Conservation (phyloP, 2,888 invertebrate genomes). For the Parnassius apollo region DNA sequence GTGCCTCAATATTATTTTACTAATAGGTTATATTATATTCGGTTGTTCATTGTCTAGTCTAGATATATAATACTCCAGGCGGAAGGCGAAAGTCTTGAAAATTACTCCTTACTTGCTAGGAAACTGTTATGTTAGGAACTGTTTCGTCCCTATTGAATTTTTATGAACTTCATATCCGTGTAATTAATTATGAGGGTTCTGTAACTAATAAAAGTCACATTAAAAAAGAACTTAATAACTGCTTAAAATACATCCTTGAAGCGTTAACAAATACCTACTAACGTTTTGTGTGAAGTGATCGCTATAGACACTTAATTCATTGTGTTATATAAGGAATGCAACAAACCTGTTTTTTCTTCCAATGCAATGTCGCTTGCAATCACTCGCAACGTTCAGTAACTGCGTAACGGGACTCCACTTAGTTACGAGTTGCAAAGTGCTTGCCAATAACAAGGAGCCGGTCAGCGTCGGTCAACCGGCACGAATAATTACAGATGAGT, state of each 20-base stretch:
- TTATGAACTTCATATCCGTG: too few species aligned
- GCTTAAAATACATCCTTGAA: too few species aligned
- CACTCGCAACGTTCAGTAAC: slow-evolving; percentile 26
- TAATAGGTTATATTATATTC: too few species aligned
- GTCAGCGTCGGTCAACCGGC: slow-evolving; percentile 59
- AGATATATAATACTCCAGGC: too few species aligned
- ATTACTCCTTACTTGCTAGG: slow-evolving; percentile 43
- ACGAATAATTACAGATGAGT: slow-evolving; percentile 68
- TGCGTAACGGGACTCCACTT: slow-evolving; percentile 36
- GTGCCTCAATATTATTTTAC: too few species aligned
- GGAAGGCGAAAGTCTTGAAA: slow-evolving; percentile 44
- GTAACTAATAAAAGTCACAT: too few species aligned
- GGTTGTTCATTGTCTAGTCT: too few species aligned
- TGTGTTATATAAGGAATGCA: slow-evolving; percentile 11
- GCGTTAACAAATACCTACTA: slow-evolving; percentile 22
- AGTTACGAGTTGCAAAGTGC: slow-evolving; percentile 45
- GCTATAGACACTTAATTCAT: slow-evolving; percentile 3
- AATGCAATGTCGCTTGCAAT: slow-evolving; percentile 21
- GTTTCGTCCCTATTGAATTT: slow-evolving; percentile 31
- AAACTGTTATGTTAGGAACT: slow-evolving; percentile 44
- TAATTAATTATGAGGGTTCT: too few species aligned
- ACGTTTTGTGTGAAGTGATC: neutral
- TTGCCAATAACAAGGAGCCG: slow-evolving; percentile 56
- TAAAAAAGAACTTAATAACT: too few species aligned
- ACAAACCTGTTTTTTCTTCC: slow-evolving; percentile 17